Base-by-base conservation (phyloP, 2,888 invertebrate species). In the Dinocampus coccinellae region DNA sequence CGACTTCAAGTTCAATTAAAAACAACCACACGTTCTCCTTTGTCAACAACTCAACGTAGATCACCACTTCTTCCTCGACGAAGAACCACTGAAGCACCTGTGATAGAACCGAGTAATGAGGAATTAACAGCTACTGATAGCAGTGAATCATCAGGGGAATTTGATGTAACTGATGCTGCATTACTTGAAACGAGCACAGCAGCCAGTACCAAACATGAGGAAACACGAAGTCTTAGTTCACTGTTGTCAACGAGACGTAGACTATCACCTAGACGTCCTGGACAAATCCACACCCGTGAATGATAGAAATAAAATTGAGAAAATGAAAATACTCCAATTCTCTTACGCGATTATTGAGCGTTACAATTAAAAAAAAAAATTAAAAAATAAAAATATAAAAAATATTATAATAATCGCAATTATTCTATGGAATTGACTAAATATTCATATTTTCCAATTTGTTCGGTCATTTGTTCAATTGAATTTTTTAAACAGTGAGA, bases 241-340 rank as follows among this genome's bases (percentile, higher is more conserved):
- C 89, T 94, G 36, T 88, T 94, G 61, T 93, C 93, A 2, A 91
- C 93, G 60, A 89, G 94, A 78, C 90, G 92, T 82, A 91, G 94
- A 84, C 89, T 93, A 80, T 90, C 91, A 33, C 84, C 89, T 47
- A 88, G 91, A 83, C 90, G 90, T 77, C 91, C 91, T 2, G 91
- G 90, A 77, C 90, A 90, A 72, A 86, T 89, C 67, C 80, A 88
- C 72, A 87, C 80, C 26, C 79, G 82, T 36, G 82, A 85, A 75
- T 83, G 80, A 64, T 20, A 24, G 10, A n/a, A 29, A 29, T 7
- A 13, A 13, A 20, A 22, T 65, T 22, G 11, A 47, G 10, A 64
- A 29, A 26, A 52, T n/a, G n/a, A 22, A 20, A 52, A 53, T 52
- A 16, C 33, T 6, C 13, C 22, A 24, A 39, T 39, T 42, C 24